A percentile compares a stretch with the other conserved stretches of the same genome.
Conservation (phyloP, 2,113 vertebrate genomes). For the Myocastor coypus region DNA sequence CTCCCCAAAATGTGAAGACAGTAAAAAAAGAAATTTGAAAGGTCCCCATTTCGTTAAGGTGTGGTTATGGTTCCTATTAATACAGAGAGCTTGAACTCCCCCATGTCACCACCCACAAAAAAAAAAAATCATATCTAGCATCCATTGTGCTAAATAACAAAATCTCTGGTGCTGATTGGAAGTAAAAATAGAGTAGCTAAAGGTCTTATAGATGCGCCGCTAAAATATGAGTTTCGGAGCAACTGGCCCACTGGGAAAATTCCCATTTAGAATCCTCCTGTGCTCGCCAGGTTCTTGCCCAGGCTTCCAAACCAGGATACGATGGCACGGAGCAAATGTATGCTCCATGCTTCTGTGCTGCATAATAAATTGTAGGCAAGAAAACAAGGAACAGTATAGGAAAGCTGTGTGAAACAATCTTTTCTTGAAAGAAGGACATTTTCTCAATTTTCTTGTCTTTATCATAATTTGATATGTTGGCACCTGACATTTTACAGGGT, state of each 20-base stretch:
- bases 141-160: neutral
- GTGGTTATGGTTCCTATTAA: neutral
- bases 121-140: neutral
- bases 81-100: neutral
- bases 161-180: neutral
- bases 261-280: neutral
- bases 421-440: neutral
- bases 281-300: neutral
- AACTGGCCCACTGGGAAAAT: neutral
- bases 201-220: neutral
- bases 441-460: constrained; percentile 28
- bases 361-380: neutral
- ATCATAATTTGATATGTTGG: constrained; percentile 48
- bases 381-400: neutral
- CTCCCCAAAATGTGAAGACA: neutral
- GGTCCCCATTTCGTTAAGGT: neutral
- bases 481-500: constrained; percentile 54
- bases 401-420: neutral
- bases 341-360: neutral
- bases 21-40: neutral
- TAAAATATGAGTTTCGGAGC: neutral
- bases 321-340: constrained; percentile 22
- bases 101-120: neutral
- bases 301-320: neutral
- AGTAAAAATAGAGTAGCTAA: neutral